phyloP scores from a whole-genome alignment of 2,113 vertebrate species.

The Phycodurus eques region DNA sequence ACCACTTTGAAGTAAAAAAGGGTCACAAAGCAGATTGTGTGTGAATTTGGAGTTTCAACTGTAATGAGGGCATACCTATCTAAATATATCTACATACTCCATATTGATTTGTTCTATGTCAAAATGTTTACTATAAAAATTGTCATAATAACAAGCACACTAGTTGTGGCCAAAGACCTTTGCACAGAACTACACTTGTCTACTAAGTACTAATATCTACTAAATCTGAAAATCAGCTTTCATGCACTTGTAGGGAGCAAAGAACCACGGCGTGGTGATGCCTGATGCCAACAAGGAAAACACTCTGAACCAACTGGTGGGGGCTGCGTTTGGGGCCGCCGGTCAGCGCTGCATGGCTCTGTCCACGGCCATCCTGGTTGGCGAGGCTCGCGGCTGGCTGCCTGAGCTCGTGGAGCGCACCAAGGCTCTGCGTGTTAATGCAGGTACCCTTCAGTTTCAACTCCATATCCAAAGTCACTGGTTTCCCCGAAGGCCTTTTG shows the following conservation, averaged over 20 bases:
- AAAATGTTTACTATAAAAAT: not conserved
- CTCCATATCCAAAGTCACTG: not conserved
- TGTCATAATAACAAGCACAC: no score
- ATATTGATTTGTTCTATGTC: not conserved
- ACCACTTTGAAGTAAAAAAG: no score
- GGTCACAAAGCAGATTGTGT: no score
- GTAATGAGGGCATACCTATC: no score
- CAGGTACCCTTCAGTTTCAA: constrained; percentile 74
- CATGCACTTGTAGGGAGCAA: constrained; percentile 82
- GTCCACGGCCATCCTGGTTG: constrained; percentile 90
- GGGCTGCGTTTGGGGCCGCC: constrained; percentile 94
- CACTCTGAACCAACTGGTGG: constrained; percentile 94
- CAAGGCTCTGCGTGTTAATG: constrained; percentile 86
- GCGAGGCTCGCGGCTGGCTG: constrained; percentile 87
- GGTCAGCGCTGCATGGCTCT: constrained; percentile 98
- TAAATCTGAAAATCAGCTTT: constrained; percentile 20
- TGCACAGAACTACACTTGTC: not conserved
- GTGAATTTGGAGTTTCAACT: no score
- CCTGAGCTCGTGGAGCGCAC: constrained; percentile 90
- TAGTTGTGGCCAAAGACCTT: not conserved
- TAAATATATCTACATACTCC: no score
- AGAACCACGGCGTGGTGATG: constrained; percentile 98
- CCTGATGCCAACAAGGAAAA: constrained; percentile 98
- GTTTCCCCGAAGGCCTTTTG: constrained; percentile 19
- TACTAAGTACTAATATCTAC: not conserved